phyloP scores from a whole-genome alignment of 2,888 invertebrate genomes.

The Cheilosia impressa region DNA sequence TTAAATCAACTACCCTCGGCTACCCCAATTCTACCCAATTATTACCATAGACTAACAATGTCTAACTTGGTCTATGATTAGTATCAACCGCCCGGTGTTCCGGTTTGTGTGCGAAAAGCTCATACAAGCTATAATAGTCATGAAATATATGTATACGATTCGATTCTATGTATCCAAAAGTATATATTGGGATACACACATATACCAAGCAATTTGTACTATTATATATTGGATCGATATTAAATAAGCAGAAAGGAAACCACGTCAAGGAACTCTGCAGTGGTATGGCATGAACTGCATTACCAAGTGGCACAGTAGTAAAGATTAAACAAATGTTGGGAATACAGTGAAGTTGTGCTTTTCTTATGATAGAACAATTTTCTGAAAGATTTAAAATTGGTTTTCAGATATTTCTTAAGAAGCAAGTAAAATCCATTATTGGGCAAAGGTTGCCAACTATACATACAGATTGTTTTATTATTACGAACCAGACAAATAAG shows the following conservation, averaged over 20 bases:
- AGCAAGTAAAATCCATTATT: no score
- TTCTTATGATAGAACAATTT: no score
- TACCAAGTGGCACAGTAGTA: not conserved
- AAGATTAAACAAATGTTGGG: not conserved
- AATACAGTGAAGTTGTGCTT: constrained; percentile 1
- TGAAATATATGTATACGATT: not conserved
- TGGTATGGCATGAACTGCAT: constrained; percentile 21
- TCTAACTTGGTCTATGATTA: not conserved
- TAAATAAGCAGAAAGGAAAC: constrained; percentile 38
- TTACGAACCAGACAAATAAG: no score
- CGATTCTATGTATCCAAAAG: no score
- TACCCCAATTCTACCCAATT: not conserved
- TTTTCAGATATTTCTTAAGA: no score
- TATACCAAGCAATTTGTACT: constrained; percentile 8
- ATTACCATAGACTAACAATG: no score
- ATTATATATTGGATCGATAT: constrained; percentile 42
- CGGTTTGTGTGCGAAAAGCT: constrained; percentile 15
- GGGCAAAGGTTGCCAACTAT: no score
- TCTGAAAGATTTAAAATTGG: no score
- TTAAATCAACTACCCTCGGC: constrained; percentile 1
- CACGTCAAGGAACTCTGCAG: constrained; percentile 48
- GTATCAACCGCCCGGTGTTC: constrained; percentile 31
- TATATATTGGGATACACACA: not conserved
- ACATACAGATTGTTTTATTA: no score
- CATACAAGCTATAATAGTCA: constrained; percentile 15